Conservation (phyloP, 2,113 vertebrate genomes). For the Ginglymostoma cirratum region DNA sequence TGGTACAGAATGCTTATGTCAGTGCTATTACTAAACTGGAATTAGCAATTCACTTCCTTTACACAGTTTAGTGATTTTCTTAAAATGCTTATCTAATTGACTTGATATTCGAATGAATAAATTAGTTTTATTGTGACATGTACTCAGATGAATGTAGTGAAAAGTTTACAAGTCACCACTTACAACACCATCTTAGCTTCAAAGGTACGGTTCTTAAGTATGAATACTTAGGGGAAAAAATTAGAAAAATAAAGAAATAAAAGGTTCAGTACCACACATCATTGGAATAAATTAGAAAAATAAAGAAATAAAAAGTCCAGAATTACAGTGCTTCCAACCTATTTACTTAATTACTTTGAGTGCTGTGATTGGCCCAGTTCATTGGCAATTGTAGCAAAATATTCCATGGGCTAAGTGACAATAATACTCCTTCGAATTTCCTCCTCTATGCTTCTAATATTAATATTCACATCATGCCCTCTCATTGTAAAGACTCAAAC, state of each 20-base stretch:
- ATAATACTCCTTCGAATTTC: neutral
- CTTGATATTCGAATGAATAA: neutral
- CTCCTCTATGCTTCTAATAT: neutral
- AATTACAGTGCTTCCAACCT: too few relatives aligned
- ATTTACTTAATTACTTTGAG: neutral
- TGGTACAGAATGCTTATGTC: neutral
- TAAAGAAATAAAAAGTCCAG: too few relatives aligned
- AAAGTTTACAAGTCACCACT: too few relatives aligned
- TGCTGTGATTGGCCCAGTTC: neutral
- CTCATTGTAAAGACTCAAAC: neutral
- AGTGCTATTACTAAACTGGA: neutral
- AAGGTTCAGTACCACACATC: too few relatives aligned
- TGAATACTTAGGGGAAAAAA: too few relatives aligned
- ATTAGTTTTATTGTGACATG: too few relatives aligned
- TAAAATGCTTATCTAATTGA: neutral
- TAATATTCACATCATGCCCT: neutral
- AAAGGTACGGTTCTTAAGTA: too few relatives aligned
- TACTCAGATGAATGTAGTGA: too few relatives aligned
- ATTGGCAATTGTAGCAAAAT: neutral
- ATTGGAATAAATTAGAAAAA: too few relatives aligned
- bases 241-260: too few relatives aligned
- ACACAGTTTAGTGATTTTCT: neutral
- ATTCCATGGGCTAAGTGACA: neutral
- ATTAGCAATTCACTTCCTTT: neutral
- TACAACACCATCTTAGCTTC: too few relatives aligned